Base-by-base conservation (phyloP, 1,140 invertebrate species). In the Bilobella aurantiaca region DNA sequence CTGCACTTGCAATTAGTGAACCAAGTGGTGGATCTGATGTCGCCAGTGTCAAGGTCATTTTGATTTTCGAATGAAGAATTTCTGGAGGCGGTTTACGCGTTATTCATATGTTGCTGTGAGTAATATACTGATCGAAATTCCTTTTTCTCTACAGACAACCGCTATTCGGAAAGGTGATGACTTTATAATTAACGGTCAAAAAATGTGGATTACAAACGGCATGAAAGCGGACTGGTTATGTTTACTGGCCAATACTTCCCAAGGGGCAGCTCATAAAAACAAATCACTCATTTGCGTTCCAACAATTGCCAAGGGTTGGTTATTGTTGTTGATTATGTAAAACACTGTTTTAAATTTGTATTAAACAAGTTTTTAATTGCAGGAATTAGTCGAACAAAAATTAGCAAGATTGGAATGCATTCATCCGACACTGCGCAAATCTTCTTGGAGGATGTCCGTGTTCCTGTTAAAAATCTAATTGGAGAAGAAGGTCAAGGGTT, bases 271-370 rank as follows among this genome's bases (percentile, higher is more conserved):
- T 42, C 68, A 85, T 71, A 72, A 70, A 58, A 84, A 82, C 73
- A 85, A 86, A 72, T 84, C 82, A 27, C 76, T 85, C 1, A 81
- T 85, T 31, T 81, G 80, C 74, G 73, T 85, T 14, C 82, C 82
- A n/a, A 78, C 84, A 77, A 78, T 84, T 49, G 69, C 73, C 21
- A 77, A 78, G 73, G 83, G 82, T 81, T 27, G 61, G 1, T 23
- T 21, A n/a, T n/a, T n/a, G n/a, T n/a, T n/a, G n/a, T n/a, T n/a
- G n/a, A n/a, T n/a, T n/a, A n/a, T n/a, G n/a, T n/a, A n/a, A n/a
- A n/a, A n/a, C n/a, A 60, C 25, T 23, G 1, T 23, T 57, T 18
- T 16, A 5, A 34, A 64, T 34, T 64, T 12, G 1, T 58, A 1
- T 21, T 14, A 5, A 56, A 14, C 21, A 5, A 14, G 34, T 42